These are phyloP conservation scores for Harpegnathos saltator DNA, from an alignment of 1,140 invertebrate species.

Conservation along the genomic window DNA sequence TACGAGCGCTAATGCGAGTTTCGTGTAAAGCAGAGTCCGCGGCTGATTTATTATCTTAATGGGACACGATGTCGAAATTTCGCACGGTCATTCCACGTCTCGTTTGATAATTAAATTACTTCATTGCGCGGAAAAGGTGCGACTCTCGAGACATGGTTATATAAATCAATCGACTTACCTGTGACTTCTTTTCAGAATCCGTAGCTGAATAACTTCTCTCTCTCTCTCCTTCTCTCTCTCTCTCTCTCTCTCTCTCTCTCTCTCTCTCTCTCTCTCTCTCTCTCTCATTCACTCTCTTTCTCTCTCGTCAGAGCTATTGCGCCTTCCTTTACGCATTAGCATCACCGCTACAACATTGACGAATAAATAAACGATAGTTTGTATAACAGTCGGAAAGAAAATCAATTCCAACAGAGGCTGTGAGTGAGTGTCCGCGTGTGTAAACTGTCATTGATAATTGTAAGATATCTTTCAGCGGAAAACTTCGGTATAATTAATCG, in stretches of 20 bases:
- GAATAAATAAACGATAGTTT: not conserved
- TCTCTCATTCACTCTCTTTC: no score
- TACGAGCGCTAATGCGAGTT: conserved; percentile 69
- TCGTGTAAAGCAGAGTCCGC: conserved; percentile 52
- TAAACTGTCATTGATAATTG: no score
- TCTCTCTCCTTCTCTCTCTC: no score
- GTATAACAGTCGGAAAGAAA: not conserved
- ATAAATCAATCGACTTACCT: not conserved
- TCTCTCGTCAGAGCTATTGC: not conserved
- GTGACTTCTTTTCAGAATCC: not conserved
- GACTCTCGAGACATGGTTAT: conserved; percentile 11
- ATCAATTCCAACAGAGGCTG: no score
- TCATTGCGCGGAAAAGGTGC: conserved; percentile 33
- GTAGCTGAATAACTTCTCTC: not conserved
- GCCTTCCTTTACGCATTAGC: not conserved
- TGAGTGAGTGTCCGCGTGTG: no score
- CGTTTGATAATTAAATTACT: conserved; percentile 66
- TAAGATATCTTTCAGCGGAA: no score
- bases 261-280: no score
- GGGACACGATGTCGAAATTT: conserved; percentile 64
- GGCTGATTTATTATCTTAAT: conserved; percentile 71
- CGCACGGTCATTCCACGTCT: conserved; percentile 43
- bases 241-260: no score
- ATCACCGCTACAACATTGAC: not conserved
- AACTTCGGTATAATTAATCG: no score